A percentile compares a stretch with the other conserved stretches of the same genome.
phyloP scores from a whole-genome alignment of 2,888 invertebrate genomes.

The Argynnis bischoffii region DNA sequence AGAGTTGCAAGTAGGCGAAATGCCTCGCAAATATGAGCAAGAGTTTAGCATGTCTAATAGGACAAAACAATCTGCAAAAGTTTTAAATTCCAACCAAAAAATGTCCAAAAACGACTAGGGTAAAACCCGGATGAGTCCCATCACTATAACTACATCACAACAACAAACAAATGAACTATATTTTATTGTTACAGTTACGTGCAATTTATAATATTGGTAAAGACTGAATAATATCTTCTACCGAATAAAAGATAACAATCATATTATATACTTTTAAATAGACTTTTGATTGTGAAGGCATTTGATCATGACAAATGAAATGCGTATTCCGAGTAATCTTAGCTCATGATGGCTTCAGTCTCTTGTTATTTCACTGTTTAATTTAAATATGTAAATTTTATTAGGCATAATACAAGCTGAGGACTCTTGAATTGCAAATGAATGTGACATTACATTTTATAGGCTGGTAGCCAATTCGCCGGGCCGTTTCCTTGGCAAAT shows the following conservation, averaged over 20 bases:
- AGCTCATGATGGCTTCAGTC: conserved; percentile 67
- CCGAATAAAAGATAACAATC: background rate
- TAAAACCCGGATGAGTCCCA: too few species aligned
- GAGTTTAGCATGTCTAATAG: too few species aligned
- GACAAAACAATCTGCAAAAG: too few species aligned
- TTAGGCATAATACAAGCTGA: conserved; percentile 80
- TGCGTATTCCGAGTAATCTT: conserved; percentile 60
- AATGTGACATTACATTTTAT: conserved; percentile 81
- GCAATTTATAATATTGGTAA: too few species aligned
- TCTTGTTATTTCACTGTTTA: conserved; percentile 81
- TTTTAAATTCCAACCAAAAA: too few species aligned
- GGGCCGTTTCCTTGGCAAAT: conserved; percentile 75
- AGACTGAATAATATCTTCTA: background rate
- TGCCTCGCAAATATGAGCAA: too few species aligned
- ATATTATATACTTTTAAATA: conserved; percentile 18
- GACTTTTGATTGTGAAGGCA: conserved; percentile 30
- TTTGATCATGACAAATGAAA: conserved; percentile 35
- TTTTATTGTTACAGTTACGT: too few species aligned
- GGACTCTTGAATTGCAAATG: conserved; percentile 81
- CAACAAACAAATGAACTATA: too few species aligned
- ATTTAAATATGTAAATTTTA: conserved; percentile 83
- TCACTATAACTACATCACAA: too few species aligned
- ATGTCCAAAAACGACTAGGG: too few species aligned
- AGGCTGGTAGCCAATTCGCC: conserved; percentile 79
- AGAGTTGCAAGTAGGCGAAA: too few species aligned